phyloP scores from a whole-genome alignment of 2,888 invertebrate genomes.

The Sepioteuthis lessoniana region DNA sequence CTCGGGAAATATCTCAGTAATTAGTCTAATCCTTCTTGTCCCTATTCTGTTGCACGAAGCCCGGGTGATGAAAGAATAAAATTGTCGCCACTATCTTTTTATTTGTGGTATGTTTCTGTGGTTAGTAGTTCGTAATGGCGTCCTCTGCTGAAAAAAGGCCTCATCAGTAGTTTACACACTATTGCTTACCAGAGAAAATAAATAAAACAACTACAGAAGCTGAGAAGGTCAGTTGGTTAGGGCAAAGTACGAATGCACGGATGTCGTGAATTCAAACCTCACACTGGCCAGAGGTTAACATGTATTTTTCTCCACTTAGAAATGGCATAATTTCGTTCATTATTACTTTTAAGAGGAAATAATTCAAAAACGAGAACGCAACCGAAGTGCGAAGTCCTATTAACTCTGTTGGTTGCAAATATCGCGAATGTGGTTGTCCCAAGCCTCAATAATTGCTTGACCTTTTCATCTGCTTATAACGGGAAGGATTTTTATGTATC shows the following conservation, averaged over 20 bases:
- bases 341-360: conserved; percentile 33
- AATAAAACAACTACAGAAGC: background rate
- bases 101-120: background rate
- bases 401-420: conserved; percentile 33
- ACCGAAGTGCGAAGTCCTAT: conserved; percentile 33
- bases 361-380: conserved; percentile 14
- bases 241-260: conserved; percentile 33
- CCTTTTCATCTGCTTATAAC: background rate
- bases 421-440: conserved; percentile 33
- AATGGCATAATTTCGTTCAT: conserved; percentile 33
- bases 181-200: conserved; percentile 1
- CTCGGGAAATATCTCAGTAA: too few relatives aligned
- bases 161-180: background rate
- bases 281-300: conserved; percentile 33
- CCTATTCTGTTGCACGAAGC: too few relatives aligned
- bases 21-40: background rate
- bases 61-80: background rate
- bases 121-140: background rate
- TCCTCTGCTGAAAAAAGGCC: background rate
- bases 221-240: conserved; percentile 8
- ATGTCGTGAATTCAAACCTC: conserved; percentile 1
- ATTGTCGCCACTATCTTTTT: background rate
- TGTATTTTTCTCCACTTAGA: conserved; percentile 13
- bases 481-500: conserved; percentile 6
- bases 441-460: background rate